phyloP scores from a whole-genome alignment of 2,113 vertebrate genomes.

The Siniperca chuatsi region DNA sequence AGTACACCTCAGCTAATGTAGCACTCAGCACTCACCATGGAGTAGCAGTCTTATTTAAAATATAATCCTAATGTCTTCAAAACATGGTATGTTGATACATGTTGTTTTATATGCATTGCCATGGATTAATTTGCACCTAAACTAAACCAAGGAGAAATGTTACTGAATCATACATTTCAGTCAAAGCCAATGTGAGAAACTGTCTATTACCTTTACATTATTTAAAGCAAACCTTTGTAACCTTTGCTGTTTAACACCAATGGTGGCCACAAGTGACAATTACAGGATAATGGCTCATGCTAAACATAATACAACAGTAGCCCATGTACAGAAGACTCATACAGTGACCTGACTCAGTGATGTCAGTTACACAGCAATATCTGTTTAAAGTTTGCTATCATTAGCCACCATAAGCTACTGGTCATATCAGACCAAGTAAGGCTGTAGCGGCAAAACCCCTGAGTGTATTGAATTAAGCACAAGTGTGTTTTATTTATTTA shows the following conservation, averaged over 20 bases:
- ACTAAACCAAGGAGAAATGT: not conserved
- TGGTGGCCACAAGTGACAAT: not conserved
- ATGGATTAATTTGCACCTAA: not conserved
- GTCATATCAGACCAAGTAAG: not conserved
- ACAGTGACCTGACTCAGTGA: not conserved
- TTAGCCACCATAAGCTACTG: not conserved
- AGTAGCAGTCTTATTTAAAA: constrained; percentile 1
- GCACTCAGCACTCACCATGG: not conserved
- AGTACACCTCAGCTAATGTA: not conserved
- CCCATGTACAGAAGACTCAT: not conserved
- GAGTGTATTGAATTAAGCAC: no score
- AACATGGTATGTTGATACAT: not conserved
- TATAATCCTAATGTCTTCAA: not conserved
- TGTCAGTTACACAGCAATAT: not conserved
- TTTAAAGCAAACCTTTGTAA: not conserved
- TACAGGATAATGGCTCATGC: not conserved
- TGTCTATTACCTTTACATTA: not conserved
- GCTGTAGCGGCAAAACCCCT: not conserved
- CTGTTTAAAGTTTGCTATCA: not conserved
- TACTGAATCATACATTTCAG: not conserved
- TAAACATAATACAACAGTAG: not conserved
- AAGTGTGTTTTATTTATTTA: no score
- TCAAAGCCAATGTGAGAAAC: not conserved
- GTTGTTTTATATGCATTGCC: not conserved
- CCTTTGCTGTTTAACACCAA: not conserved